Conservation (phyloP, 2,797 vertebrate species). For the Cheirogaleus major region DNA sequence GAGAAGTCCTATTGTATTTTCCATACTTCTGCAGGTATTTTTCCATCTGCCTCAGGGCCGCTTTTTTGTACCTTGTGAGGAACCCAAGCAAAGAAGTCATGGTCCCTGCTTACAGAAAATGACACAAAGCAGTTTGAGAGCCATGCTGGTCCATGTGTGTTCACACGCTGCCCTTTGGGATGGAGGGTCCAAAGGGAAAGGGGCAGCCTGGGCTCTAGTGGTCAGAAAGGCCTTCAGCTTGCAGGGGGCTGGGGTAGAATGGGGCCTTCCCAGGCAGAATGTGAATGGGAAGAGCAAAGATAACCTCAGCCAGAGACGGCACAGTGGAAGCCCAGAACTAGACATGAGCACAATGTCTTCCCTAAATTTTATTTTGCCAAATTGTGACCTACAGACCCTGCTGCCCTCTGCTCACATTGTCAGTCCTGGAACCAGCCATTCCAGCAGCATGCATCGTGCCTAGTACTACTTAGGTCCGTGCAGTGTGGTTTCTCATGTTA, state of each 20-base stretch:
- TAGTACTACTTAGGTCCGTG: too few species aligned
- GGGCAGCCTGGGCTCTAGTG: neutral
- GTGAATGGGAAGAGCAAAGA: neutral
- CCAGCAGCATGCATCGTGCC: rapidly evolving
- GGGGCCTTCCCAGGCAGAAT: neutral
- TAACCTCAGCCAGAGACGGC: neutral
- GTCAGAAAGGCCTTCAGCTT: neutral
- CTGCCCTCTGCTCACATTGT: neutral
- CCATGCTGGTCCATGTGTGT: rapidly evolving
- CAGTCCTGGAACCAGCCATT: neutral
- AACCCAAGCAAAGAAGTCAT: neutral
- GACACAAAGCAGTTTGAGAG: neutral
- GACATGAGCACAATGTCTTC: neutral
- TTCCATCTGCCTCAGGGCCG: neutral
- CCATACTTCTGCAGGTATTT: neutral
- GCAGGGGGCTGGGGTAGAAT: neutral
- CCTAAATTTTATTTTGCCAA: neutral
- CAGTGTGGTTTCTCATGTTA: rapidly evolving
- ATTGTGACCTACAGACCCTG: neutral
- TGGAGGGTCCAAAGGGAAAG: neutral
- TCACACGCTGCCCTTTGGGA: too few species aligned
- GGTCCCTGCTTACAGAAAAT: neutral
- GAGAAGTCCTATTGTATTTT: rapidly evolving
- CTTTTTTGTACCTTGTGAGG: neutral
- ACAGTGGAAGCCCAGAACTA: neutral